Conservation (phyloP, 2,113 vertebrate genomes). For the Takifugu flavidus region DNA sequence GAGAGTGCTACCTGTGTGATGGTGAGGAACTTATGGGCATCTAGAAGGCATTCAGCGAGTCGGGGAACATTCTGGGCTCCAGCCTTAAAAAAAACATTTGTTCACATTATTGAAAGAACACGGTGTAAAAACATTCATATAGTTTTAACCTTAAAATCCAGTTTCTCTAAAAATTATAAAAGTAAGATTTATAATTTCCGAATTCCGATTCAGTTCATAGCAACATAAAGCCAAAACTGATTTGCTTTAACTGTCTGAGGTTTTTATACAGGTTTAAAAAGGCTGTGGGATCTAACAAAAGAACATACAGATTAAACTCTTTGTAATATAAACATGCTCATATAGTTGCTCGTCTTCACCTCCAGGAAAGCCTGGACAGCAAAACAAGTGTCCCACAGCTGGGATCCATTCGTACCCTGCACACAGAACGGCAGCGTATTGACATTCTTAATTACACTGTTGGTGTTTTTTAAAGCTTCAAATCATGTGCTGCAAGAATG, state of each 20-base stretch:
- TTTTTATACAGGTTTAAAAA: no score
- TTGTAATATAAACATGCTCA: not conserved
- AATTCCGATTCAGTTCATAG: no score
- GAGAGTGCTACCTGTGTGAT: slow-evolving; percentile 80
- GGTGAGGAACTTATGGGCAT: slow-evolving; percentile 79
- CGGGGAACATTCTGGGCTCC: slow-evolving; percentile 79
- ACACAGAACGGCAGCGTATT: not conserved
- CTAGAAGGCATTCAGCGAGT: slow-evolving; percentile 75
- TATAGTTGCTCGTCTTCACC: slow-evolving; percentile 64
- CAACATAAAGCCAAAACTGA: no score
- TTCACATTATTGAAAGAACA: no score
- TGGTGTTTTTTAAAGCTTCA: not conserved
- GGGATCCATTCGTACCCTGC: slow-evolving; percentile 95
- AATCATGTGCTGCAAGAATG: not conserved
- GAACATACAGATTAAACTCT: no score
- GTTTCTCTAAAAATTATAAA: no score
- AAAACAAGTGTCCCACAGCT: slow-evolving; percentile 95
- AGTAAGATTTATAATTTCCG: no score
- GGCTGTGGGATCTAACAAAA: no score
- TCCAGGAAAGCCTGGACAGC: slow-evolving; percentile 91
- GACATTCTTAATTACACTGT: not conserved
- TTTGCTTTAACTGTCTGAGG: no score
- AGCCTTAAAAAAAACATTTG: slow-evolving; percentile 69
- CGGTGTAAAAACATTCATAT: no score
- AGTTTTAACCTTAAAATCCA: no score